These are phyloP conservation scores for Oligia fasciuncula DNA, from an alignment of 2,888 invertebrate species.

Conservation along the genomic window DNA sequence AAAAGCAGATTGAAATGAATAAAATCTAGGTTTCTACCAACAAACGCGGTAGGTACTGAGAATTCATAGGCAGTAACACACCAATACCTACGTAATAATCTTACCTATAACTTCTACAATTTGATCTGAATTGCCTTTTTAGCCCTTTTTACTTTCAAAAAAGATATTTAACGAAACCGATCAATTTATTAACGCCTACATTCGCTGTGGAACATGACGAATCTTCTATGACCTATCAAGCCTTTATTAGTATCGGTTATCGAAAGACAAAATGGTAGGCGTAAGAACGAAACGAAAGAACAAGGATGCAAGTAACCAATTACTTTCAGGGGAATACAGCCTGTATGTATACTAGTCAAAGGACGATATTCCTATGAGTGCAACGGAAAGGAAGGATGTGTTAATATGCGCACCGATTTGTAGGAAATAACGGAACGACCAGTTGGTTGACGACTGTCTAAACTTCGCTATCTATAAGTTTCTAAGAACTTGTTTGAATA, in stretches of 20 bases:
- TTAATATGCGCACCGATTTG: conserved; percentile 83
- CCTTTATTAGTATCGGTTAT: conserved; percentile 54
- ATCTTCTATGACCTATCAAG: conserved; percentile 52
- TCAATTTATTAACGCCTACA: conserved; percentile 32
- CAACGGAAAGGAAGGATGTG: conserved; percentile 65
- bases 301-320: conserved; percentile 48
- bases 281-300: conserved; percentile 10
- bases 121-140: conserved; percentile 23
- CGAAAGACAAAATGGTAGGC: conserved; percentile 53
- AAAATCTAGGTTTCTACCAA: not conserved
- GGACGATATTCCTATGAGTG: conserved; percentile 63
- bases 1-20: not conserved
- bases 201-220: conserved; percentile 54
- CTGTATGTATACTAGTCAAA: conserved; percentile 48
- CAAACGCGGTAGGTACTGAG: not conserved
- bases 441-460: conserved; percentile 75
- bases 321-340: conserved; percentile 41
- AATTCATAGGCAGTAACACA: not conserved
- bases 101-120: not conserved
- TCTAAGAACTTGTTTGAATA: conserved; percentile 45
- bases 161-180: conserved; percentile 8
- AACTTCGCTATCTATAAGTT: conserved; percentile 58
- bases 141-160: conserved; percentile 42
- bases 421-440: conserved; percentile 87
- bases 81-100: not conserved